These are phyloP conservation scores for Acropora yongei DNA, from an alignment of 64 coral and sea anemone species.

Conservation along the genomic window DNA sequence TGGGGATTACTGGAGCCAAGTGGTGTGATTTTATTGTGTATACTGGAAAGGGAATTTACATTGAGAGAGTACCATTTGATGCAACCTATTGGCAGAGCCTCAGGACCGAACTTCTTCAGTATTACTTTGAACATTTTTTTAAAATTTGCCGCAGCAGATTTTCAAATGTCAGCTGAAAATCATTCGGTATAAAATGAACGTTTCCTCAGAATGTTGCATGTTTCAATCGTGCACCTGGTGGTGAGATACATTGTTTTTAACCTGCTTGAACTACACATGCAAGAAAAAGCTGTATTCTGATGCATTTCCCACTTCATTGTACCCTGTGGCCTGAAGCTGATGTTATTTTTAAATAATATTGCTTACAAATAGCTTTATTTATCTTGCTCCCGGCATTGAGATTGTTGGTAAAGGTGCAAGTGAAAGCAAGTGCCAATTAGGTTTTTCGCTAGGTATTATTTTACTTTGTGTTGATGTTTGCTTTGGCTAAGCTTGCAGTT, in stretches of 20 bases:
- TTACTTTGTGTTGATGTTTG: too few species aligned
- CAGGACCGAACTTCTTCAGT: neutral
- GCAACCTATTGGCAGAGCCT: neutral
- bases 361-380: neutral
- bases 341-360: neutral
- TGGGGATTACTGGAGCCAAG: constrained; percentile 10
- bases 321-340: constrained; percentile 4
- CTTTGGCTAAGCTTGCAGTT: neutral
- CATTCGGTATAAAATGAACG: too few species aligned
- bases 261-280: neutral
- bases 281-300: neutral
- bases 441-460: neutral
- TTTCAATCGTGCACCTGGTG: too few species aligned
- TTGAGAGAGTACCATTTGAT: constrained; percentile 33
- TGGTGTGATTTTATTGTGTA: constrained; percentile 47
- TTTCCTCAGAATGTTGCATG: too few species aligned
- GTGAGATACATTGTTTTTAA: neutral
- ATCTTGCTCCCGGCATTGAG: neutral
- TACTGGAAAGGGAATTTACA: neutral
- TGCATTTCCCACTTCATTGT: neutral
- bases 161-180: neutral
- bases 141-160: neutral
- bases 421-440: neutral
- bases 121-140: neutral
- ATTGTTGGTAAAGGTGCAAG: neutral